phyloP scores from a whole-genome alignment of 2,888 invertebrate genomes.

The Microchrysa polita region DNA sequence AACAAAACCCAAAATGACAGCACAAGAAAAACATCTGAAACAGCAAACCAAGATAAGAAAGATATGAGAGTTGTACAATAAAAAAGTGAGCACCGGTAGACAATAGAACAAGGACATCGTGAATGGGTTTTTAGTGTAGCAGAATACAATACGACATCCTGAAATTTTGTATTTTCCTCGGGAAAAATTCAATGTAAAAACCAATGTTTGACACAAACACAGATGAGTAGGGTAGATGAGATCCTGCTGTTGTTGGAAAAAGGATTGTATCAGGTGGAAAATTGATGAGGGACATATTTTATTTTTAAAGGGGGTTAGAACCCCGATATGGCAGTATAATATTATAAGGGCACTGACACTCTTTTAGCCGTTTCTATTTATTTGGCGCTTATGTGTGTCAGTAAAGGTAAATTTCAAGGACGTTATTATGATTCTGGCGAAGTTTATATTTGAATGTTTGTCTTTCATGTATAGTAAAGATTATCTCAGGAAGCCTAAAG shows the following conservation, averaged over 20 bases:
- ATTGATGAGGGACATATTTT: slow-evolving; percentile 36
- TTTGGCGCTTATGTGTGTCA: not conserved
- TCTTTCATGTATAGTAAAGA: too few species aligned
- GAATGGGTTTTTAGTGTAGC: slow-evolving; percentile 34
- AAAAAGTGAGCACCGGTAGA: slow-evolving; percentile 20
- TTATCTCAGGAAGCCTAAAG: too few species aligned
- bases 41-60: slow-evolving; percentile 38
- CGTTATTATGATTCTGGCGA: too few species aligned
- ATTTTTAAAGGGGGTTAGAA: slow-evolving; percentile 22
- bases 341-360: not conserved
- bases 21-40: slow-evolving; percentile 23
- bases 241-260: too few species aligned
- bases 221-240: not conserved
- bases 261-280: slow-evolving; percentile 37
- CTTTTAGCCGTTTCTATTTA: not conserved
- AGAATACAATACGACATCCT: slow-evolving; percentile 27
- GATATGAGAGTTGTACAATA: slow-evolving; percentile 42
- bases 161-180: slow-evolving; percentile 27
- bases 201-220: not conserved
- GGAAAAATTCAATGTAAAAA: slow-evolving; percentile 12
- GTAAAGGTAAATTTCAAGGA: slow-evolving; percentile 2
- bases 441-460: too few species aligned
- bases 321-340: slow-evolving; percentile 1
- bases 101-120: slow-evolving; percentile 32
- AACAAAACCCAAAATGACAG: not conserved